Evolutionary conservation across 2,888 invertebrate species (phyloP), one percentile per base, ranked within the genome.

Genomic region (Xanthia icteritia): DNA sequence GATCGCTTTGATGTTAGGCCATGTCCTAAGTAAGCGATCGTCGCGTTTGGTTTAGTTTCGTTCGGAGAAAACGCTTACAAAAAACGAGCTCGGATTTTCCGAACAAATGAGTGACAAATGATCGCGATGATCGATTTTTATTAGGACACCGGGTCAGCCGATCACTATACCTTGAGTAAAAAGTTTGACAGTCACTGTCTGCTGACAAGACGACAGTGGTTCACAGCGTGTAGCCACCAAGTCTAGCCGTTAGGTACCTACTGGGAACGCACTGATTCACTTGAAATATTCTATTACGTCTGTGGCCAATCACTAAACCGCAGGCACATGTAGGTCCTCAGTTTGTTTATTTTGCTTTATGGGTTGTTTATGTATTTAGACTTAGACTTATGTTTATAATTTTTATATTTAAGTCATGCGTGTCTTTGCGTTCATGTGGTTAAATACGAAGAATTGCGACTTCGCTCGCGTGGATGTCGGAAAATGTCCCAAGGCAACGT

Each of bases 211-310:
- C 23, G 23, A 8, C 60, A n/a, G 6, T 76, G 64, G 45, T 36
- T 20, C 51, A 61, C 23, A 48, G 45, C 56, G 17, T 48, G 83
- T 36, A 64, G 83, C 69, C 83, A 69, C 0, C 0, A 17, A 64
- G 83, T 83, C 83, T 83, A 81, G 67, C 54, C 13, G 27, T 27
- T 75, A 81, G 65, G 69, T 74, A 81, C 69, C 27, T 74, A 84
- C 58, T 20, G 56, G 64, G 17, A 51, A 31, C 4, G 9, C 13
- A 42, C 54, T 81, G 84, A 84, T n/a, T 83, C 85, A 83, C 66
- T 51, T 5, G 15, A 61, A 74, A 79, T 15, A 23, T 74, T 69
- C 67, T 76, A 65, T 83, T 74, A 78, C 84, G 85, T 78, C 8
- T 36, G 11, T n/a, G 11, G 5, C 1, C 36, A 56, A 36, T 68